Evolutionary conservation across 2,797 vertebrate species (phyloP).

Genomic region (Enteromius trimaculatus): DNA sequence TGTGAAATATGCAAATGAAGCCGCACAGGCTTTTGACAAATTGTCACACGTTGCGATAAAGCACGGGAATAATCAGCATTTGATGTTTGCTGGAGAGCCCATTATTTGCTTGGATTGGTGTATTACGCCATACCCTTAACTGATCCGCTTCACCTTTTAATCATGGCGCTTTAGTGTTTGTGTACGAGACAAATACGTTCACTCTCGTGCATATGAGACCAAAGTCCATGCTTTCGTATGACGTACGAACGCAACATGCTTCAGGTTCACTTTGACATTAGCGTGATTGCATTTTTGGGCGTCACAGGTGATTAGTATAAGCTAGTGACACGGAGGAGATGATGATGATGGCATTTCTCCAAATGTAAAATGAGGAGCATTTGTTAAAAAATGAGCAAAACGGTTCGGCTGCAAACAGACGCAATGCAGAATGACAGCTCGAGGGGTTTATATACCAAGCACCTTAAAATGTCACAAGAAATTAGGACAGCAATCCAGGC

Average conservation of each 20-base stretch:
- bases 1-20: slow-evolving; percentile 55
- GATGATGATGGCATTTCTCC: background rate
- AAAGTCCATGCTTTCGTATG: background rate
- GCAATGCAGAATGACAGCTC: background rate
- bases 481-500: background rate
- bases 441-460: background rate
- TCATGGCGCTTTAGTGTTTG: background rate
- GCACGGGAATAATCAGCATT: slow-evolving; percentile 28
- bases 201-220: background rate
- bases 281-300: background rate
- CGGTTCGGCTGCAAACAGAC: background rate
- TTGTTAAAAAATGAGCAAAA: background rate
- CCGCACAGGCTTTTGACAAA: slow-evolving; percentile 44
- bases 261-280: slow-evolving; percentile 4
- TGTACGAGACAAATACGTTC: background rate
- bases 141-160: background rate
- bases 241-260: background rate
- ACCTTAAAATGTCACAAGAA: slow-evolving; percentile 19
- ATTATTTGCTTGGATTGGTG: slow-evolving; percentile 5
- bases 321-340: background rate
- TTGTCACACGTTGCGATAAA: slow-evolving; percentile 39
- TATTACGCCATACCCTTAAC: background rate
- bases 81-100: slow-evolving; percentile 15
- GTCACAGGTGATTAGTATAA: background rate
- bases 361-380: background rate